phyloP scores from a whole-genome alignment of 2,797 vertebrate genomes.

The Pangasius larnaudii region DNA sequence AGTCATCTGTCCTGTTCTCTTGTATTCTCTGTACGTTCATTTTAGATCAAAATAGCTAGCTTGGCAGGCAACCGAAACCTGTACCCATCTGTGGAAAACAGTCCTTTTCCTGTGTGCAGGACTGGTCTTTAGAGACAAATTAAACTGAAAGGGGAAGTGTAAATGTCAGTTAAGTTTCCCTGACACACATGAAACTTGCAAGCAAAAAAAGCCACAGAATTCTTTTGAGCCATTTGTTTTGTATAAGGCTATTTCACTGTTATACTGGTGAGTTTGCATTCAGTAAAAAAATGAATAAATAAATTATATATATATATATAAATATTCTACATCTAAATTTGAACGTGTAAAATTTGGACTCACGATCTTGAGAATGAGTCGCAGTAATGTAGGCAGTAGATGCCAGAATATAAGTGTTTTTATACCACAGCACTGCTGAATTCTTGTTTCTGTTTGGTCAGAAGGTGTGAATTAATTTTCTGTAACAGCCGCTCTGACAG shows the following conservation, averaged over 20 bases:
- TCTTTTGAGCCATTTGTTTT: not conserved
- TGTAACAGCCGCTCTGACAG: not conserved
- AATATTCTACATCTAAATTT: not conserved
- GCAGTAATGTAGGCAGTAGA: too few species aligned
- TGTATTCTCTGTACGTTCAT: not conserved
- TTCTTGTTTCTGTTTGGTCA: not conserved
- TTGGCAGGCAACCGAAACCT: constrained; percentile 4
- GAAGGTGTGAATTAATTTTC: not conserved
- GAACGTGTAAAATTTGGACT: not conserved
- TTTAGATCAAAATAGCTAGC: not conserved
- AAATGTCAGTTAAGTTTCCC: constrained; percentile 51
- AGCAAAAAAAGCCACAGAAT: not conserved
- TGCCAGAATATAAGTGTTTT: not conserved
- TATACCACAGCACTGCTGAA: not conserved
- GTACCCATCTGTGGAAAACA: constrained; percentile 12
- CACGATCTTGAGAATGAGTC: not conserved
- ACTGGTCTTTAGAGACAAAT: constrained; percentile 10
- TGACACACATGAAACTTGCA: constrained; percentile 50
- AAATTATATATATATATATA: not conserved
- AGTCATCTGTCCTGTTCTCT: not conserved
- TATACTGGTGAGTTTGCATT: not conserved
- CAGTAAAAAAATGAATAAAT: too few species aligned
- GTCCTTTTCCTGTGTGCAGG: constrained; percentile 14
- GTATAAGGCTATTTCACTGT: not conserved
- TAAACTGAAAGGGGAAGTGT: constrained; percentile 49